Evolutionary conservation across 2,113 vertebrate genomes (phyloP).

Genomic region (Albula goreensis): DNA sequence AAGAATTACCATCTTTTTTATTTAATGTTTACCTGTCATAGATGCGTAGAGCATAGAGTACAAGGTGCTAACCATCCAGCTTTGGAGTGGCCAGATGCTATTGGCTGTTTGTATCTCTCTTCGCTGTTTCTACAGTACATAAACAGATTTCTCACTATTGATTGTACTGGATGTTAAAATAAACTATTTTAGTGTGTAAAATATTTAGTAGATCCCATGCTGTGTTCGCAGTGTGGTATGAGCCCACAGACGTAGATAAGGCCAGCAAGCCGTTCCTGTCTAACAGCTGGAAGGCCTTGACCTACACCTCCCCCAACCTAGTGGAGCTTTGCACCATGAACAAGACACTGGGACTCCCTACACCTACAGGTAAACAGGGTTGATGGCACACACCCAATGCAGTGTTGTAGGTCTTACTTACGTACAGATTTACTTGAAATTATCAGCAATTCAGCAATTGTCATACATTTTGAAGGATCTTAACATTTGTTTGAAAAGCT

Average conservation of each 20-base stretch:
- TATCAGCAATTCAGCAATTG: neutral
- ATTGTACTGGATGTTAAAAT: neutral
- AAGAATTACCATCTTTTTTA: too few species aligned
- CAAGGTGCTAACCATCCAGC: too few species aligned
- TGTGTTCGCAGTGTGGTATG: conserved; percentile 80
- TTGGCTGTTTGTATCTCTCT: too few species aligned
- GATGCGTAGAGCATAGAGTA: too few species aligned
- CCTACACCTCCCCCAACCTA: conserved; percentile 82
- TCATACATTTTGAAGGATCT: neutral
- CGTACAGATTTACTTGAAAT: too few species aligned
- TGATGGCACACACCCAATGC: neutral
- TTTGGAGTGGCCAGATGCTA: too few species aligned
- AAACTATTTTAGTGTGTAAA: neutral
- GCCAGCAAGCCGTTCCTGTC: conserved; percentile 85
- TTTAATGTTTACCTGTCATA: too few species aligned
- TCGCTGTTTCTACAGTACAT: too few species aligned
- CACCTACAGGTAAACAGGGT: conserved; percentile 70
- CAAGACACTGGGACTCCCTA: conserved; percentile 69
- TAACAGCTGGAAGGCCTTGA: conserved; percentile 81
- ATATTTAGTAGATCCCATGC: neutral
- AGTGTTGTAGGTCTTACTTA: neutral
- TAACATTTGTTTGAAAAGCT: neutral
- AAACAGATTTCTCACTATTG: too few species aligned
- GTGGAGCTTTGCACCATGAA: conserved; percentile 81
- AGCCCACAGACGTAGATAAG: conserved; percentile 83